A percentile compares a stretch with the other conserved stretches of the same genome.
These are phyloP conservation scores for Quadroppia sp. DNA, from an alignment of 2,888 invertebrate species.

Conservation along the genomic window DNA sequence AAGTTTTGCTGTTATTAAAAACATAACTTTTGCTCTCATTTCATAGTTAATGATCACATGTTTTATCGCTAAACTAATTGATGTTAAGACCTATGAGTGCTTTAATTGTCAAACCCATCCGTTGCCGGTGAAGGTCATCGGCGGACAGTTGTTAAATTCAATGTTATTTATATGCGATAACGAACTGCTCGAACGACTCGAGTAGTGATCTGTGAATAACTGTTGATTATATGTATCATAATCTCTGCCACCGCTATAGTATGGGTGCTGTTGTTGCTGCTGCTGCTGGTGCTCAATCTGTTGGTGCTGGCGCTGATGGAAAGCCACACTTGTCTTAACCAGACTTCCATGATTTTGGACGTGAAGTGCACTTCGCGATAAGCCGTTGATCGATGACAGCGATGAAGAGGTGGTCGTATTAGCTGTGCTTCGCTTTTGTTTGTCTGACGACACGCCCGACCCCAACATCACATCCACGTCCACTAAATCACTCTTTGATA, in stretches of 20 bases:
- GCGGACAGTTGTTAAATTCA: slow-evolving; percentile 11
- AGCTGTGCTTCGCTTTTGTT: slow-evolving; percentile 2
- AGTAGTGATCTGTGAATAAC: not conserved
- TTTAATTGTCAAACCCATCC: slow-evolving; percentile 47
- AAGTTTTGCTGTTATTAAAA: too few species aligned
- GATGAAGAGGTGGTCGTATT: not conserved
- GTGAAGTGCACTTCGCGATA: slow-evolving; percentile 26
- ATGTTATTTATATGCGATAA: slow-evolving; percentile 1
- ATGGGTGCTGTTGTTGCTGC: not conserved
- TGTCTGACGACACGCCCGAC: not conserved
- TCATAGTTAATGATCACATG: too few species aligned
- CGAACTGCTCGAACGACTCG: not conserved
- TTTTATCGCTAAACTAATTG: too few species aligned
- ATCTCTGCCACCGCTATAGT: not conserved
- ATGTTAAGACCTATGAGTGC: not conserved
- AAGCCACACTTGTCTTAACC: slow-evolving; percentile 45
- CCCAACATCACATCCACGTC: not conserved
- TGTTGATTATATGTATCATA: not conserved
- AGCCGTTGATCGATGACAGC: slow-evolving; percentile 13
- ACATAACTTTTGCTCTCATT: too few species aligned
- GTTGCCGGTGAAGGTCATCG: slow-evolving; percentile 45
- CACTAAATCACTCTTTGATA: slow-evolving; percentile 12
- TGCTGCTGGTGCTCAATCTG: slow-evolving; percentile 1
- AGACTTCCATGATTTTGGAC: slow-evolving; percentile 42
- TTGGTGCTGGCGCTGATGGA: slow-evolving; percentile 44